Evolutionary conservation across 1,140 invertebrate genomes (phyloP), one percentile per base, ranked within the genome.

Genomic region (Chionoecetes opilio): DNA sequence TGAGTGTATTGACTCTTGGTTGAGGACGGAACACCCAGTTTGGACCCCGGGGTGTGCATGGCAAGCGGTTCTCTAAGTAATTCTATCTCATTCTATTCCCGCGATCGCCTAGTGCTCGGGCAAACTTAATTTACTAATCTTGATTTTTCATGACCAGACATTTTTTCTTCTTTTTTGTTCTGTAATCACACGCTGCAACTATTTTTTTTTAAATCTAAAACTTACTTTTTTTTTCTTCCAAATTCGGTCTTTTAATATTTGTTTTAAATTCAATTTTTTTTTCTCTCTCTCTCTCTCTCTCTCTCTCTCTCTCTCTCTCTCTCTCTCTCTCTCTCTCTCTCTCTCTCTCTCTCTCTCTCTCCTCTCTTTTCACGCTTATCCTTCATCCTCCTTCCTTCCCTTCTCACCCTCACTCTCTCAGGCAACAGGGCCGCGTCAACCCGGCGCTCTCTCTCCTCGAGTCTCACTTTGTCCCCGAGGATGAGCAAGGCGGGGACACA

Each of bases 381-480:
- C 35, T 84, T 21, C 29, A 21, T 84, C 31, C 38, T 46, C 38
- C 75, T 63, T 29, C 34, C n/a, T 14, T 75, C 9, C 5, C 32
- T 32, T 17, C 37, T 31, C 34, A 14, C 35, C 37, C 75, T 29
- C 63, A 3, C 86, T n/a, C 34, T 41, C 29, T 46, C 90, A 95
- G 94, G n/a, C 89, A 91, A 35, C 90, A 95, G 46, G 94, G 94
- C 3, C 90, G 91, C 84, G 53, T 87, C 82, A 75, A 95, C 11
- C 82, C 82, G 35, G 94, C 94, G 0, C 46, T 95, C 3, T 82
- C 90, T 31, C 90, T 95, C n/a, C 82, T 95, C 0, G 89, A 95
- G 46, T 63, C 82, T 8, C 63, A 31, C 90, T 92, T 95, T 29
- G n/a, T 35, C 9, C 94, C 90, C 0, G 94, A 95, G 31, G 92